A percentile compares a stretch with the other conserved stretches of the same genome.
Conservation (phyloP, 2,888 invertebrate genomes). For the Teinopalpus imperialis region DNA sequence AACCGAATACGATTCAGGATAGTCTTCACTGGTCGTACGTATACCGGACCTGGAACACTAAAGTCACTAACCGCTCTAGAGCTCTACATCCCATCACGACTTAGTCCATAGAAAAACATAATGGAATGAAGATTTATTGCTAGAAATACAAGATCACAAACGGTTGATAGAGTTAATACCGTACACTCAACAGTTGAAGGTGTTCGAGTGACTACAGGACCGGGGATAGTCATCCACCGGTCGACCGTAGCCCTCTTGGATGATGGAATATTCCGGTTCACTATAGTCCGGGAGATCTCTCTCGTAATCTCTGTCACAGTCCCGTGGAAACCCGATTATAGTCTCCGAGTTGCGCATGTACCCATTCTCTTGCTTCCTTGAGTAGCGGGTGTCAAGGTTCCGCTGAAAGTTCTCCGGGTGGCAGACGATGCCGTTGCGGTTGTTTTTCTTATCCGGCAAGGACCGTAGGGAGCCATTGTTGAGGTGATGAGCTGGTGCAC, state of each 20-base stretch:
- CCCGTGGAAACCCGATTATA: conserved; percentile 65
- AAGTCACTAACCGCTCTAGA: conserved; percentile 74
- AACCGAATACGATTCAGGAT: conserved; percentile 66
- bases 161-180: conserved; percentile 53
- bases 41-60: conserved; percentile 58
- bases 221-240: conserved; percentile 64
- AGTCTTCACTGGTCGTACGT: conserved; percentile 63
- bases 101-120: conserved; percentile 64
- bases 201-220: conserved; percentile 73
- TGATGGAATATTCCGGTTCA: conserved; percentile 78
- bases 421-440: conserved; percentile 68
- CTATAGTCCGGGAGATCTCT: conserved; percentile 61
- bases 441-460: conserved; percentile 72
- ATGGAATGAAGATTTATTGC: conserved; percentile 83
- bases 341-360: conserved; percentile 74
- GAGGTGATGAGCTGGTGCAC: conserved; percentile 73
- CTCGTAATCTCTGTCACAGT: conserved; percentile 43
- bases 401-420: conserved; percentile 78
- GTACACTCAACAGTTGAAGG: conserved; percentile 77
- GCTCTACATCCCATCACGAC: conserved; percentile 69
- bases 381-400: conserved; percentile 74
- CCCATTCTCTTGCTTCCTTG: conserved; percentile 77
- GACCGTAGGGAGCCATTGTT: conserved; percentile 78
- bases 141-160: conserved; percentile 82
- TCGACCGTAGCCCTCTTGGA: conserved; percentile 65